phyloP scores from a whole-genome alignment of 30 jellyfish, hydroid and myxozoan species.

The Aurelia sp. region DNA sequence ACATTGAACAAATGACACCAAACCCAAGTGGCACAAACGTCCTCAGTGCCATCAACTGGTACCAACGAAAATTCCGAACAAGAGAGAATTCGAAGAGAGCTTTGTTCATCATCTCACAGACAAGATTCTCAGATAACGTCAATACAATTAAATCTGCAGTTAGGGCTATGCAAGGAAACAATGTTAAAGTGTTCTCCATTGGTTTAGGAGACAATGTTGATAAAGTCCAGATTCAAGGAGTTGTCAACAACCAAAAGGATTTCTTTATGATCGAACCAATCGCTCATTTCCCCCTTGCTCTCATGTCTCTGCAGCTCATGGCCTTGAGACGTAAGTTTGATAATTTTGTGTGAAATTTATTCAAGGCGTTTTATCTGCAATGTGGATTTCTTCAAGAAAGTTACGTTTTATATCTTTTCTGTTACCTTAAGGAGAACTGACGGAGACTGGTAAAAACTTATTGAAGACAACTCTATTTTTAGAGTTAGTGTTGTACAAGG shows the following conservation, averaged over 20 bases:
- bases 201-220: constrained; percentile 63
- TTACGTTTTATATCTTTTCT: no score
- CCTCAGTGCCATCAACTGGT: constrained; percentile 55
- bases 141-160: constrained; percentile 33
- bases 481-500: no score
- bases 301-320: constrained; percentile 53
- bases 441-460: no score
- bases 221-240: constrained; percentile 54
- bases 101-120: constrained; percentile 42
- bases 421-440: no score
- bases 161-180: constrained; percentile 26
- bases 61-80: constrained; percentile 23
- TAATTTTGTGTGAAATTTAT: no score
- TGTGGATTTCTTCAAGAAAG: no score
- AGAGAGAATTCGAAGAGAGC: constrained; percentile 54
- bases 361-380: no score
- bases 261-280: constrained; percentile 44
- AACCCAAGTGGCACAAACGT: constrained; percentile 66
- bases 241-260: constrained; percentile 51
- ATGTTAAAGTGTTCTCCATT: constrained; percentile 38
- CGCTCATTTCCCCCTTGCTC: constrained; percentile 55
- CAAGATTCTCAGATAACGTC: constrained; percentile 61
- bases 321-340: constrained; percentile 40
- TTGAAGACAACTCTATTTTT: no score
- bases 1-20: constrained; percentile 59